Evolutionary conservation across 2,113 vertebrate genomes (phyloP).

Genomic region (Prionailurus bengalensis): DNA sequence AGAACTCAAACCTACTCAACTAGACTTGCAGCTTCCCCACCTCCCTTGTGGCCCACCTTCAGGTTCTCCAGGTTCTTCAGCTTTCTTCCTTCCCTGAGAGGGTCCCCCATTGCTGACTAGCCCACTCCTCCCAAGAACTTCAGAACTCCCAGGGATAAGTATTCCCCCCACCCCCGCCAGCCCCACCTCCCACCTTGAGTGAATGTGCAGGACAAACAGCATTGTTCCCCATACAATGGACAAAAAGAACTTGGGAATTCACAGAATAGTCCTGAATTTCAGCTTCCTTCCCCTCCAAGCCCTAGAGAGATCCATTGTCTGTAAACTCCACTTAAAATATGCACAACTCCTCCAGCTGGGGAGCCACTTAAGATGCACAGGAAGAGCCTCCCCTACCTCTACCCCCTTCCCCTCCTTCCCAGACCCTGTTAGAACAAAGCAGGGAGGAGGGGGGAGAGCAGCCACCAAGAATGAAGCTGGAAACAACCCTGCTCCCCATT

Average conservation of each 20-base stretch:
- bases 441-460: not conserved
- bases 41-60: not conserved
- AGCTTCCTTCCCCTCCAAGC: slow-evolving; percentile 83
- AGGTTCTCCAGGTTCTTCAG: not conserved
- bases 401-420: not conserved
- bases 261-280: slow-evolving; percentile 82
- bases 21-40: not conserved
- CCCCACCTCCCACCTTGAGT: slow-evolving; percentile 24
- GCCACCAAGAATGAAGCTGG: not conserved
- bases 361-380: slow-evolving; percentile 50
- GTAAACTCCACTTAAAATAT: slow-evolving; percentile 81
- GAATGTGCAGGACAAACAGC: slow-evolving; percentile 74
- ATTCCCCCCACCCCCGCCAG: not conserved
- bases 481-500: not conserved
- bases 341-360: slow-evolving; percentile 74
- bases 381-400: slow-evolving; percentile 3
- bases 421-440: not conserved
- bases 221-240: slow-evolving; percentile 82
- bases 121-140: not conserved
- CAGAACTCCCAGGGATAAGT: not conserved
- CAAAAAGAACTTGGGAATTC: slow-evolving; percentile 82
- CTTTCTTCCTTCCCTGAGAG: not conserved
- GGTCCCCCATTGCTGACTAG: not conserved
- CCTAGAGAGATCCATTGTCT: slow-evolving; percentile 83
- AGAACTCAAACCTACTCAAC: not conserved